Evolutionary conservation across 2,797 vertebrate species (phyloP).

Genomic region (Alfaro cultratus): DNA sequence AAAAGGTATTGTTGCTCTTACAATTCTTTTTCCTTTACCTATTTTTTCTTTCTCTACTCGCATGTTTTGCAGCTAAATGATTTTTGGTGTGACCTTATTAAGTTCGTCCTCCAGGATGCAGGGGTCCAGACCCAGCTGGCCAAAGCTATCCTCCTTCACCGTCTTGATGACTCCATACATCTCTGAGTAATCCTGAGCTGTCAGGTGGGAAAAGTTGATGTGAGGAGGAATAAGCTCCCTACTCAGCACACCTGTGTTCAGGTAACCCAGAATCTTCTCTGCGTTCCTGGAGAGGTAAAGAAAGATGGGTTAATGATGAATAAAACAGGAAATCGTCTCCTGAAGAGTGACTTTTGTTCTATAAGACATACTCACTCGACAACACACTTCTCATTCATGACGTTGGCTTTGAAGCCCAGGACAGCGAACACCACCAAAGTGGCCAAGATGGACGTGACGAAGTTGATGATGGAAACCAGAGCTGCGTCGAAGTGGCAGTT

Average conservation of each 20-base stretch:
- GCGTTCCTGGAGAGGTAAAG: constrained; percentile 83
- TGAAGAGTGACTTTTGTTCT: neutral
- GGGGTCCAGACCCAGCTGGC: constrained; percentile 88
- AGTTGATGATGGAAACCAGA: constrained; percentile 95
- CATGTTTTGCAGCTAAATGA: neutral
- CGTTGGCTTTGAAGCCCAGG: constrained; percentile 96
- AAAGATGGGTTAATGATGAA: neutral
- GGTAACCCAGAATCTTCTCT: constrained; percentile 93
- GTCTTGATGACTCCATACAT: constrained; percentile 95
- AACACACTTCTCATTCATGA: constrained; percentile 98
- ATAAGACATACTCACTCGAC: constrained; percentile 87
- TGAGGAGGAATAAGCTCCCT: constrained; percentile 93
- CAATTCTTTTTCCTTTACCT: neutral
- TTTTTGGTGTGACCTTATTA: constrained; percentile 85
- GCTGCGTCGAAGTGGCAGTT: constrained; percentile 97
- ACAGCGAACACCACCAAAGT: constrained; percentile 97
- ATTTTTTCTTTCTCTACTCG: neutral
- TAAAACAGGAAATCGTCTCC: neutral
- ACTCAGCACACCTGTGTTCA: constrained; percentile 89
- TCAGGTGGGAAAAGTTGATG: constrained; percentile 95
- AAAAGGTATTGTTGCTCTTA: neutral
- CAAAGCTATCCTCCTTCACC: constrained; percentile 89
- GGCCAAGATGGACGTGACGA: constrained; percentile 94
- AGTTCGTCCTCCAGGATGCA: constrained; percentile 94
- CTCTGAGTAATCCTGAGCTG: constrained; percentile 89